phyloP scores from a whole-genome alignment of 2,113 vertebrate genomes.

The Corythornis madagascariensis region DNA sequence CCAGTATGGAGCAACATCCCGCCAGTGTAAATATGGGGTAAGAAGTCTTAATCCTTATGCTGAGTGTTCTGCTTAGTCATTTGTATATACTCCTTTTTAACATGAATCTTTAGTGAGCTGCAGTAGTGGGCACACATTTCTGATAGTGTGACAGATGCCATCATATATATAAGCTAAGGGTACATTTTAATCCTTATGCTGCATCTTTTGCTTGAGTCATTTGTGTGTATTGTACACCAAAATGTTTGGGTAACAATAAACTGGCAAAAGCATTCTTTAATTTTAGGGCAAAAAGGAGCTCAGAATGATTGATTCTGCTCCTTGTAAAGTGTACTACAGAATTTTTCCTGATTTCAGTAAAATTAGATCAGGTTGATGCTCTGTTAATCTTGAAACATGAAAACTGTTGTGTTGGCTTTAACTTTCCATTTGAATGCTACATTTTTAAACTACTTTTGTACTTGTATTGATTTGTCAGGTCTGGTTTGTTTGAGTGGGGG shows the following conservation, averaged over 20 bases:
- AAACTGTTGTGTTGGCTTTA: constrained; percentile 21
- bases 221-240: constrained; percentile 40
- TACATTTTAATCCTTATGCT: constrained; percentile 41
- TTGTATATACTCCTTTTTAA: constrained; percentile 49
- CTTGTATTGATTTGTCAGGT: constrained; percentile 32
- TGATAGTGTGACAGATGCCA: not conserved
- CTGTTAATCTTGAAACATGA: constrained; percentile 13
- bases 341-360: not conserved
- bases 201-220: constrained; percentile 65
- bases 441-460: not conserved
- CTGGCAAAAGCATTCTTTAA: not conserved
- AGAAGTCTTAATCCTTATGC: constrained; percentile 84
- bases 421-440: constrained; percentile 8
- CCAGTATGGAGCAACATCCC: constrained; percentile 96
- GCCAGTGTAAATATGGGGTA: constrained; percentile 99
- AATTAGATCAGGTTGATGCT: not conserved
- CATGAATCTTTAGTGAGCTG: constrained; percentile 34
- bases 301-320: not conserved
- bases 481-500: not conserved
- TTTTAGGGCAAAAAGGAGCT: not conserved
- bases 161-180: not conserved
- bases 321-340: not conserved
- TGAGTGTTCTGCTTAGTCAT: constrained; percentile 61
- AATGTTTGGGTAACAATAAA: constrained; percentile 28
- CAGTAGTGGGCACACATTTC: constrained; percentile 25